Percentiles rank a stretch among this genome's conserved stretches.
Evolutionary conservation across 2,797 vertebrate genomes (phyloP).

Genomic region (Stomatorhinus walkeri): DNA sequence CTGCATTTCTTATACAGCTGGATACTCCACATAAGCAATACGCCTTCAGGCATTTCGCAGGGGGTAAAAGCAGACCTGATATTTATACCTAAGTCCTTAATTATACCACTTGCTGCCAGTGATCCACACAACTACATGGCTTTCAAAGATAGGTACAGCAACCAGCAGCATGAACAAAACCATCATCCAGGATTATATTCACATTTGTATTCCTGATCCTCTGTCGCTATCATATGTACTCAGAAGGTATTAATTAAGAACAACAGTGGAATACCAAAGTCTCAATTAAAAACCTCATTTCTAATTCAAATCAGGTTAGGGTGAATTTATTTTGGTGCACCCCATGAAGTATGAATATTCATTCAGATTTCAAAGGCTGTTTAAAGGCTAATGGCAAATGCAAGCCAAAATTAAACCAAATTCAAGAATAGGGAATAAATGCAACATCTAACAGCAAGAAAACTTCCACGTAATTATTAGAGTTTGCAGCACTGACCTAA

Average conservation of each 20-base stretch:
- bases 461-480: not conserved
- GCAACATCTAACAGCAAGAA: not conserved
- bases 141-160: not conserved
- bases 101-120: not conserved
- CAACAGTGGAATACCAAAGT: conserved; percentile 7
- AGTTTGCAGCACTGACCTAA: not conserved
- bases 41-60: not conserved
- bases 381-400: not conserved
- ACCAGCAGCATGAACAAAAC: not conserved
- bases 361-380: conserved; percentile 9
- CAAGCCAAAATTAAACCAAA: not conserved
- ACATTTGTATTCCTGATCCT: not conserved
- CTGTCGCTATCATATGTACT: not conserved
- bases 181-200: not conserved
- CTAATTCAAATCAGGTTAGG: not conserved
- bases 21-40: not conserved
- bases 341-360: not conserved
- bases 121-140: not conserved
- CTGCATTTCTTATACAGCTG: not conserved
- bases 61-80: not conserved
- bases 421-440: not conserved
- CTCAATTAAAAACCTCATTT: conserved; percentile 13
- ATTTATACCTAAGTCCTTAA: not conserved
- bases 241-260: conserved; percentile 15
- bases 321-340: not conserved